phyloP scores from a whole-genome alignment of 2,888 invertebrate genomes.

The Chaitophorus viminalis region DNA sequence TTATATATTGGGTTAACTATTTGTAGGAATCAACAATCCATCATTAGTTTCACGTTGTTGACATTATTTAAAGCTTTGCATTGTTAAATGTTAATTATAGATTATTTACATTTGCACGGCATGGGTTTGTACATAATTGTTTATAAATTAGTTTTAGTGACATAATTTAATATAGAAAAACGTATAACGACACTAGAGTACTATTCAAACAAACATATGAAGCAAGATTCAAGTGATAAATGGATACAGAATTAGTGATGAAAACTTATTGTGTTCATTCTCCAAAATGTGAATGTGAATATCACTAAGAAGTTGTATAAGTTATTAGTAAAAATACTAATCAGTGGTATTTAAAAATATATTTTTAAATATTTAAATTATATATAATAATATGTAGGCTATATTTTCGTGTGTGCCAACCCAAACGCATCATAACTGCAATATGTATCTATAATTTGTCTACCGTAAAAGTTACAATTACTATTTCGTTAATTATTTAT shows the following conservation, averaged over 20 bases:
- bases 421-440: too few relatives aligned
- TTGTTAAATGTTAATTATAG: conserved; percentile 38
- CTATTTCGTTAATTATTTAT: too few relatives aligned
- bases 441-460: too few relatives aligned
- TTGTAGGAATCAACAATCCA: background rate
- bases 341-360: too few relatives aligned
- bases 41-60: conserved; percentile 10
- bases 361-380: too few relatives aligned
- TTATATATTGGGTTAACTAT: conserved; percentile 2
- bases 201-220: background rate
- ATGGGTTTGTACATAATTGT: conserved; percentile 5
- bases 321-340: too few relatives aligned
- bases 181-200: background rate
- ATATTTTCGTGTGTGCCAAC: too few relatives aligned
- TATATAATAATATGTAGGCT: too few relatives aligned
- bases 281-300: background rate
- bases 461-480: too few relatives aligned
- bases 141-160: background rate
- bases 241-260: background rate
- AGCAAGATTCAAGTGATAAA: background rate
- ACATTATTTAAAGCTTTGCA: conserved; percentile 26
- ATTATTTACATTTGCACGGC: conserved; percentile 15
- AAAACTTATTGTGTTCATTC: background rate
- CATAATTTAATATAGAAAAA: background rate
- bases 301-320: too few relatives aligned